Conservation (phyloP, 2,797 vertebrate genomes). For the Heteromormyrus szaboi region DNA sequence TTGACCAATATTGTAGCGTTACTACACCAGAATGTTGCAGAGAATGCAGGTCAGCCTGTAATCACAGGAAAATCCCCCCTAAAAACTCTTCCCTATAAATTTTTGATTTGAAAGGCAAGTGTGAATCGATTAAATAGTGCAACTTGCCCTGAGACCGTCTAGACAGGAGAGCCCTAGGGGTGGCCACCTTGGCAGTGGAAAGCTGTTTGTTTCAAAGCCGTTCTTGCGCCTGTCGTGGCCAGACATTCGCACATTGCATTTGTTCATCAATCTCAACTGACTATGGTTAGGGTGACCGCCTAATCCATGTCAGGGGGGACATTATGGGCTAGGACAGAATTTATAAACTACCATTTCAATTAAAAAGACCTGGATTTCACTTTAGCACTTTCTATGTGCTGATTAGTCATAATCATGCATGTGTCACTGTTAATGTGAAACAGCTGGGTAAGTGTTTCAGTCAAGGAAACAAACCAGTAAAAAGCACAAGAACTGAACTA, state of each 20-base stretch:
- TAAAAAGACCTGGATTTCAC: background rate
- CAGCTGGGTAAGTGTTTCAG: background rate
- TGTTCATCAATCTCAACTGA: background rate
- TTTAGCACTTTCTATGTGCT: background rate
- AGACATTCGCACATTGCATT: background rate
- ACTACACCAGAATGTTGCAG: background rate
- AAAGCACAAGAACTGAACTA: background rate
- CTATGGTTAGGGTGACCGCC: background rate
- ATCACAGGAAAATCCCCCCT: background rate
- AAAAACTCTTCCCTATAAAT: background rate
- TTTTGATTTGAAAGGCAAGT: background rate
- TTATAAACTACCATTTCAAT: background rate
- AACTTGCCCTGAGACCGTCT: background rate
- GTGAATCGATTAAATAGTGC: background rate
- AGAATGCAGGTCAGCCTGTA: background rate
- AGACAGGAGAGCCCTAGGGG: background rate
- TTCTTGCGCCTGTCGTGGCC: background rate
- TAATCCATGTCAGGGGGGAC: background rate
- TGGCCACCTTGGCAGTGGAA: background rate
- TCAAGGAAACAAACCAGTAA: background rate
- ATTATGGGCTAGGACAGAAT: background rate
- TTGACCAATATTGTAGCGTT: slow-evolving; percentile 2
- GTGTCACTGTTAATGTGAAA: background rate
- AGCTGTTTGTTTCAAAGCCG: background rate
- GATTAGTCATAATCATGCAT: background rate